phyloP scores from a whole-genome alignment of 1,140 invertebrate species.

The Contarinia nasturtii region DNA sequence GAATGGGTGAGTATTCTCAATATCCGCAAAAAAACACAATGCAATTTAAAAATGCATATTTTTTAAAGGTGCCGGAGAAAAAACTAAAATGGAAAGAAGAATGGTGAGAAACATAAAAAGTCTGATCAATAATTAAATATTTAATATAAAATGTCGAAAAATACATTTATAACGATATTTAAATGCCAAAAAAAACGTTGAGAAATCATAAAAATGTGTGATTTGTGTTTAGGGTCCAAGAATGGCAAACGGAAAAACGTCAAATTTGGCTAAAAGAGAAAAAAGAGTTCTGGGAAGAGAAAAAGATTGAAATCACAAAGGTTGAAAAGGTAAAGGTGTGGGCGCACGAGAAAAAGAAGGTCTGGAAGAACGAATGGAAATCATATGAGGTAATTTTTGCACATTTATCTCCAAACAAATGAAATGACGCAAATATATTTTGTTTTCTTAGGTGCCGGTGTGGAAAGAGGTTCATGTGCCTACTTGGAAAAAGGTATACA shows the following conservation, averaged over 20 bases:
- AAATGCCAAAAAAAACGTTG: too few species aligned
- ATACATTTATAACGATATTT: too few species aligned
- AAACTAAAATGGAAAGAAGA: conserved; percentile 58
- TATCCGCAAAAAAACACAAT: conserved; percentile 50
- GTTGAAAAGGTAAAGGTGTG: conserved; percentile 60
- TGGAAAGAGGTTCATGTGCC: conserved; percentile 50
- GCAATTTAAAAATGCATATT: conserved; percentile 37
- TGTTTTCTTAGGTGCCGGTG: conserved; percentile 25
- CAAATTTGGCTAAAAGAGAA: conserved; percentile 55
- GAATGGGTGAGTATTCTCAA: conserved; percentile 45
- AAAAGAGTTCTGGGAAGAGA: conserved; percentile 52
- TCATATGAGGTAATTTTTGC: conserved; percentile 19
- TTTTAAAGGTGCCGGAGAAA: conserved; percentile 29
- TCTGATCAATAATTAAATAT: too few species aligned
- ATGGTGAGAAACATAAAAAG: conserved; percentile 19
- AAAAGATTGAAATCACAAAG: conserved; percentile 55
- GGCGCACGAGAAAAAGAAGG: conserved; percentile 53
- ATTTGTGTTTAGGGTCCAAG: conserved; percentile 29
- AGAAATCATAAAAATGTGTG: too few species aligned
- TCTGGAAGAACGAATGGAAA: conserved; percentile 61
- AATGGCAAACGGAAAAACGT: conserved; percentile 55
- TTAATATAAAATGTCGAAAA: too few species aligned
- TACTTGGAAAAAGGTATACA: conserved; percentile 41
- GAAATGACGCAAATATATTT: background rate
- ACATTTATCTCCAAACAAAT: background rate